Evolutionary conservation across 2,113 vertebrate species (phyloP), one percentile per base, ranked within the genome.

Genomic region (Trochalopteron elliotii): DNA sequence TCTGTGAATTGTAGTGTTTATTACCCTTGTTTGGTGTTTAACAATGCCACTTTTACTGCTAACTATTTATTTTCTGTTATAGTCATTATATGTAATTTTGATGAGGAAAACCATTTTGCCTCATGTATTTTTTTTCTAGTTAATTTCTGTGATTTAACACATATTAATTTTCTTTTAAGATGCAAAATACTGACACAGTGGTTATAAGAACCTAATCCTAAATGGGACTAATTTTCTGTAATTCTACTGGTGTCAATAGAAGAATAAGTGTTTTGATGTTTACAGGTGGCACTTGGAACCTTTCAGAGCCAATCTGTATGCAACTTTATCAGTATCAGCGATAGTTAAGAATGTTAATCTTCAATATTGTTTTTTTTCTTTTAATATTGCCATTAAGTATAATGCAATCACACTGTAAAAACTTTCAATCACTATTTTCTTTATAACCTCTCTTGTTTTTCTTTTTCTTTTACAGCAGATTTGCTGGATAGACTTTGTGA

Each of bases 391-490:
- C 97, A 50, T 74, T 57, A 88, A 89, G 19, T 65, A 60, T 64
- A 94, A 93, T 89, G n/a, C 53, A 95, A 63, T 89, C 45, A 39
- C 82, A 56, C 9, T 97, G 80, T 96, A 94, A 94, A 93, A 91
- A 70, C 49, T 89, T 75, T 57, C 80, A 82, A 78, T 87, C 50
- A 83, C 31, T 98, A 74, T 68, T 96, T 98, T 97, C 93, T 94
- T 88, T 96, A 95, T 97, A 97, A 98, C 95, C 71, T 97, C 83
- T 97, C 84, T 85, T 97, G 89, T 97, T 97, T 98, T 97, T 98
- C 97, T 98, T 96, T 97, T 97, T 98, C 97, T 98, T 97, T 98
- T 98, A 91, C 98, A 98, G 97, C 97, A 96, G 94, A 95, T 97
- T 93, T 98, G 24, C 91, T 97, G 97, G 97, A 97, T 95, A 97